Evolutionary conservation across 1,140 invertebrate species (phyloP).

Genomic region (Papilio aristodemus): DNA sequence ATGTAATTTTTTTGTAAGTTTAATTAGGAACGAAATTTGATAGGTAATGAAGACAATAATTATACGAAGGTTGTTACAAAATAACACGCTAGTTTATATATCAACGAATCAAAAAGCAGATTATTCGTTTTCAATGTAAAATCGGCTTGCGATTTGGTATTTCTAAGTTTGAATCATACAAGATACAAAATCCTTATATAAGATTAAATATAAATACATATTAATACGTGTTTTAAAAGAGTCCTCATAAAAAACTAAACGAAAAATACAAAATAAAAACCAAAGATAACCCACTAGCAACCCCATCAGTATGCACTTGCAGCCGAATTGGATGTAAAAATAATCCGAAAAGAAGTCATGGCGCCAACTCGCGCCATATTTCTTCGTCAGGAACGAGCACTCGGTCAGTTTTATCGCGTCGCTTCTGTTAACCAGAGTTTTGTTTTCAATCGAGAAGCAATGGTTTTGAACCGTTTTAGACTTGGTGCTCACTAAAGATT

Average conservation of each 20-base stretch:
- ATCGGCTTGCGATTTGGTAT: no score
- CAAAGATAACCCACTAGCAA: no score
- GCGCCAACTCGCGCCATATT: constrained; percentile 53
- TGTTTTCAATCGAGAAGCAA: constrained; percentile 24
- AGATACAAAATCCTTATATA: no score
- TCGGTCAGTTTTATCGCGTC: background rate
- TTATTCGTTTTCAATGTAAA: no score
- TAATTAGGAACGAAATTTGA: no score
- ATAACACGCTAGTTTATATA: background rate
- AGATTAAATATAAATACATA: no score
- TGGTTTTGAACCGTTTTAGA: constrained; percentile 6
- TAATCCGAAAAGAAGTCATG: constrained; percentile 52
- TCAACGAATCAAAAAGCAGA: background rate
- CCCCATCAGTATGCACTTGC: constrained; percentile 46
- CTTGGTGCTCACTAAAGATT: background rate
- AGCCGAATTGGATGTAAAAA: constrained; percentile 61
- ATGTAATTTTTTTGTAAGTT: background rate
- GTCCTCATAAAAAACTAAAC: no score
- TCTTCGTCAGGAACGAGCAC: constrained; percentile 34
- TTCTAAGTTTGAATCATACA: no score
- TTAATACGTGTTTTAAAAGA: no score
- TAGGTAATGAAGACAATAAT: background rate
- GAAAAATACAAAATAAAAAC: background rate
- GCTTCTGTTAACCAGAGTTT: background rate
- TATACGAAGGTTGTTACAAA: constrained; percentile 1